Base-by-base conservation (phyloP, 2,113 vertebrate species). In the Menidia beryllina region DNA sequence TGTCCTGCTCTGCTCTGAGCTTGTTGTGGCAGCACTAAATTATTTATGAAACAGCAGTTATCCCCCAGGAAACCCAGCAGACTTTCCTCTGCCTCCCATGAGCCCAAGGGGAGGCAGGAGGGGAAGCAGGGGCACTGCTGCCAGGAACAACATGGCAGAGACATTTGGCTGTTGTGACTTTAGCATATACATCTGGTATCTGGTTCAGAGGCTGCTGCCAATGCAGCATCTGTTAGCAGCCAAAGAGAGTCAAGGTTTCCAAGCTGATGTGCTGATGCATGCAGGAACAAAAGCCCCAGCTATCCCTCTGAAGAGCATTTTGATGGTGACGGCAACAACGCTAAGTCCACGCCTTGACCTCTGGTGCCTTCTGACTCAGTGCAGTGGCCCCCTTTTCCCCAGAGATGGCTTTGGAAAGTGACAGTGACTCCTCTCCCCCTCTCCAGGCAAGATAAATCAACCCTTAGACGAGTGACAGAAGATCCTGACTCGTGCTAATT, bases 21-120 rank as follows among this genome's bases (percentile, higher is more conserved):
- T 81, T 73, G 76, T 73, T 77, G 70, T 67, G 77, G 66, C 47
- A 45, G 48, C 72, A 45, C 73, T 88, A 69, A 89, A 90, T 90
- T 86, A 91, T 90, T 91, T 68, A 91, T 79, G 65, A 78, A 55
- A 72, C 58, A 84, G 79, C 80, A 81, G 82, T 72, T 66, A 78
- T 83, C 76, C 75, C 74, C 41, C 68, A 86, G 82, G 79, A 78
- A 84, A 79, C 73, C 70, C 64, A 71, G 0, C 66, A 84, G 76
- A 71, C 61, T 74, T 39, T 77, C 36, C 59, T 60, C 69, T 64
- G 50, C 48, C 53, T 88, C 79, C 69, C 81, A 55, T 43, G 74
- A 85, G 88, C 57, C 57, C n/a, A 21, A 43, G 26, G 48, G 10
- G 36, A 85, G 49, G 71, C 68, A 81, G 57, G 70, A 7, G 21